A percentile compares a stretch with the other conserved stretches of the same genome.
Conservation (phyloP, 2,888 invertebrate species). For the Tenthredo mesomela region DNA sequence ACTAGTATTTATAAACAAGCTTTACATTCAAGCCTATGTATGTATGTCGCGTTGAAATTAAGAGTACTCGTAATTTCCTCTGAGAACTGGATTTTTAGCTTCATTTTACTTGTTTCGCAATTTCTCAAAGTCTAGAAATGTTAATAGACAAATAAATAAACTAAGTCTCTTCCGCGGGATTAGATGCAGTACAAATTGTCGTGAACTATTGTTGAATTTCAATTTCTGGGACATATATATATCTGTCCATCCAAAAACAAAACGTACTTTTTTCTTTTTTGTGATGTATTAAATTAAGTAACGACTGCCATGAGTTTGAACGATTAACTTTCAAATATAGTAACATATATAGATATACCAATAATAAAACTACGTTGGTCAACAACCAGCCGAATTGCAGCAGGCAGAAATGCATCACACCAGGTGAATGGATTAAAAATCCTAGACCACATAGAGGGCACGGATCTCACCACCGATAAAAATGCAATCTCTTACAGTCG, state of each 20-base stretch:
- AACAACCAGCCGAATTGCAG: slow-evolving; percentile 32
- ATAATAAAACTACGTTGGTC: slow-evolving; percentile 44
- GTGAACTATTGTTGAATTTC: not conserved
- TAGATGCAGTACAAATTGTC: not conserved
- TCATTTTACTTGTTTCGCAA: not conserved
- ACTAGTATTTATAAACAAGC: not conserved
- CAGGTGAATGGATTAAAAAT: not conserved
- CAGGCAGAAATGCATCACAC: slow-evolving; percentile 25
- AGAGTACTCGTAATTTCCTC: not conserved
- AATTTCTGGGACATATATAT: not conserved
- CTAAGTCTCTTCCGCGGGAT: not conserved
- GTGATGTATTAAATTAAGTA: not conserved
- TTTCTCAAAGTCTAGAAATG: not conserved
- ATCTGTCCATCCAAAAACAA: not conserved
- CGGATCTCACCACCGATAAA: not conserved
- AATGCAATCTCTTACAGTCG: slow-evolving; percentile 14
- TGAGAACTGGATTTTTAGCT: not conserved
- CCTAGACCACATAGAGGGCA: not conserved
- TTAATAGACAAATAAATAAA: not conserved
- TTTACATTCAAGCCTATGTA: not conserved
- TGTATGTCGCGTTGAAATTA: not conserved
- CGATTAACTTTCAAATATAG: slow-evolving; percentile 31
- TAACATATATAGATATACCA: slow-evolving; percentile 21
- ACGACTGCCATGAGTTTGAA: not conserved
- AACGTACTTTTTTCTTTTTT: not conserved